Evolutionary conservation across 2,797 vertebrate species (phyloP).

Genomic region (Glyptemys insculpta): DNA sequence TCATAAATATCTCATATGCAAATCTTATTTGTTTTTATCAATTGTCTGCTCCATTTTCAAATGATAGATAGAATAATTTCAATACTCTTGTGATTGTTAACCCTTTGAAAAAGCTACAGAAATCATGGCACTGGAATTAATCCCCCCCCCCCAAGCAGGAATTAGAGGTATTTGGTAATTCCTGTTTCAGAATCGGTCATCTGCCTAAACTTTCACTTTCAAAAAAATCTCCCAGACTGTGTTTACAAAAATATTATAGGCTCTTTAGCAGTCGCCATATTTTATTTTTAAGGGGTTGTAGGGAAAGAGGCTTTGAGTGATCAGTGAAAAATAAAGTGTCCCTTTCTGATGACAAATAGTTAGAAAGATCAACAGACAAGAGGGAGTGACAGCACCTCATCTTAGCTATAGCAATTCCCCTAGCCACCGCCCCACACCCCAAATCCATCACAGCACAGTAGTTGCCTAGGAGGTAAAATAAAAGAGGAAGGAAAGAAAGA

Average conservation of each 20-base stretch:
- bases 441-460: not conserved
- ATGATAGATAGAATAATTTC: not conserved
- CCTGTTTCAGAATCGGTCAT: not conserved
- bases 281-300: not conserved
- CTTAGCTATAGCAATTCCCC: not conserved
- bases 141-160: not conserved
- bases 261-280: not conserved
- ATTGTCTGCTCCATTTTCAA: not conserved
- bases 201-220: fast-evolving
- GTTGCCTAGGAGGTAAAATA: not conserved
- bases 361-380: conserved; percentile 4
- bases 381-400: not conserved
- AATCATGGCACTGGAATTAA: not conserved
- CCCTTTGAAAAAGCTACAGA: not conserved
- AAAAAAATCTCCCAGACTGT: not conserved
- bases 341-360: not conserved
- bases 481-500: not conserved
- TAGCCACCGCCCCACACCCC: not conserved
- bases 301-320: not conserved
- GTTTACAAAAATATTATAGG: not conserved
- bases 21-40: fast-evolving
- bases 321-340: not conserved
- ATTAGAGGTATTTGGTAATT: not conserved
- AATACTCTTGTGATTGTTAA: not conserved
- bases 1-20: not conserved